phyloP scores from a whole-genome alignment of 2,113 vertebrate species.

The Tetraodon nigroviridis region DNA sequence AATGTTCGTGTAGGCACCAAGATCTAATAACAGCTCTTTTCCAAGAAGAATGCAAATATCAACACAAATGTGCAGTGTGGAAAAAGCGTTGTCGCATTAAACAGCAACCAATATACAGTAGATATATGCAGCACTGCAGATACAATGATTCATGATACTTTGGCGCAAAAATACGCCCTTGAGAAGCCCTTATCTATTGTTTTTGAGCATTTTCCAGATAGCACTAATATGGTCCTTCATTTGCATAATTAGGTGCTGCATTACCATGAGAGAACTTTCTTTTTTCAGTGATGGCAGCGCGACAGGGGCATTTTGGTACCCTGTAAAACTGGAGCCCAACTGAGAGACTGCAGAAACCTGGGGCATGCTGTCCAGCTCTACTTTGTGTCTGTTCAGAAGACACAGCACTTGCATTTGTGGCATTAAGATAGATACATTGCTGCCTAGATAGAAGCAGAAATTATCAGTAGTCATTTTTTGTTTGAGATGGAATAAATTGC shows the following conservation, averaged over 20 bases:
- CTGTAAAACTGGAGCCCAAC: slow-evolving; percentile 12
- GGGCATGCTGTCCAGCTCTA: slow-evolving; percentile 22
- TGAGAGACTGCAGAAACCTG: slow-evolving; percentile 17
- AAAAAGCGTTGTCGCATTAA: not conserved
- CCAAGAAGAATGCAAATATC: not conserved
- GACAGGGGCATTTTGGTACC: slow-evolving; percentile 10
- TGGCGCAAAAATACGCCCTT: slow-evolving; percentile 7
- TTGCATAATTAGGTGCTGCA: slow-evolving; percentile 45
- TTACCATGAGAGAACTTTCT: slow-evolving; percentile 3
- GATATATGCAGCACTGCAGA: not conserved
- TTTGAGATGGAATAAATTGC: slow-evolving; percentile 5
- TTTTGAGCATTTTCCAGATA: slow-evolving; percentile 20
- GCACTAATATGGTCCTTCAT: slow-evolving; percentile 21
- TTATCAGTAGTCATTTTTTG: slow-evolving; percentile 36
- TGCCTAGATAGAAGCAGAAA: slow-evolving; percentile 8
- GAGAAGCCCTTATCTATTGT: slow-evolving; percentile 13
- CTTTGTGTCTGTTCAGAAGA: not conserved
- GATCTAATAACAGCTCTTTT: not conserved
- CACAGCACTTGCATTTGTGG: not conserved
- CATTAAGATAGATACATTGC: slow-evolving; percentile 4
- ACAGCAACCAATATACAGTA: not conserved
- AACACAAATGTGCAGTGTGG: not conserved
- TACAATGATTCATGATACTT: slow-evolving; percentile 1
- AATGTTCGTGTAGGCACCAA: not conserved
- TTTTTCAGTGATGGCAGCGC: slow-evolving; percentile 6